Base-by-base conservation (phyloP, 1,140 invertebrate species). In the Lordiphosa collinella region DNA sequence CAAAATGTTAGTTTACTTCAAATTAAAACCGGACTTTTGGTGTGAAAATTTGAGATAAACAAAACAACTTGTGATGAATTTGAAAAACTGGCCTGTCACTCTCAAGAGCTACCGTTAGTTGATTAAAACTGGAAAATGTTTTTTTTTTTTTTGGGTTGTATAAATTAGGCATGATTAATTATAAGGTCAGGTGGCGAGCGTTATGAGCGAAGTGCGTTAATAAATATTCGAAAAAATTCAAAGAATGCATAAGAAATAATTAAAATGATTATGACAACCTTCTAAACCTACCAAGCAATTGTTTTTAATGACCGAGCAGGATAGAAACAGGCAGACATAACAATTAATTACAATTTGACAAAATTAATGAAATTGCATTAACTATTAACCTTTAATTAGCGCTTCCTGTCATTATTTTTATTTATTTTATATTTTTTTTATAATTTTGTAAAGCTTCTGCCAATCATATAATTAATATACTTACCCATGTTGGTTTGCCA, bases 391-490 rank as follows among this genome's bases (percentile, higher is more conserved):
- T 66, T 70, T 59, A 80, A 79, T 79, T 66, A 66, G 57, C 65
- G 47, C 44, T 61, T 64, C 50, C 46, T 48, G 41, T 62, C 64
- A 59, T 57, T 59, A 50, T 37, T 59, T 43, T 56, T 56, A 29
- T 29, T 29, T 29, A 29, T 29, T 29, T 29, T 29, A 29, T 65
- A 22, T 22, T 50, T 78, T 65, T n/a, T n/a, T n/a, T n/a, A n/a
- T n/a, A n/a, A 32, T 31, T 53, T 78, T 65, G 57, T 80, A 62
- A 79, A 65, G 41, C 60, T 60, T 41, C 74, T 79, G 70, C 57
- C 75, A 70, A 80, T 82, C 75, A 66, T 75, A 75, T 75, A 82
- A 80, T 80, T 82, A 82, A 75, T 75, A 75, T 69, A 60, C 55
- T 57, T 72, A 69, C 57, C 57, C 51, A 32, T 44, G 35, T 35